Conservation (phyloP, 1,140 invertebrate genomes). For the Zaprionus kolodkinae region DNA sequence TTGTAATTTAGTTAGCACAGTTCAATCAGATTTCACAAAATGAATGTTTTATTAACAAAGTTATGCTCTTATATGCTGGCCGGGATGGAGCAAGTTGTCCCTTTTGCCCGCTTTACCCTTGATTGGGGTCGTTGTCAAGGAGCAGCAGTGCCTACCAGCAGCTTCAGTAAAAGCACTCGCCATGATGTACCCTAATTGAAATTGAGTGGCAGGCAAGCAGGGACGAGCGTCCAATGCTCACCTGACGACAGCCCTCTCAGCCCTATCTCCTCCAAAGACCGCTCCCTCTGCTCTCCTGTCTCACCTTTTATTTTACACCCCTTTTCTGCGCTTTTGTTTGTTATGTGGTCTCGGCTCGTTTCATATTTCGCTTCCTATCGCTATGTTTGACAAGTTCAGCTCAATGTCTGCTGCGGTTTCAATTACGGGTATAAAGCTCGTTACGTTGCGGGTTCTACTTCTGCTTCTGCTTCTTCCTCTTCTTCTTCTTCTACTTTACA, state of each 20-base stretch:
- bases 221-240: neutral
- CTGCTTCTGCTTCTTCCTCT: neutral
- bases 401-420: slow-evolving; percentile 50
- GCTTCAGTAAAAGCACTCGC: slow-evolving; percentile 28
- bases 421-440: slow-evolving; percentile 27
- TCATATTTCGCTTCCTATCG: slow-evolving; percentile 49
- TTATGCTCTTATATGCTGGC: neutral
- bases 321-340: slow-evolving; percentile 15
- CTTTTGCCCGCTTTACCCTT: slow-evolving; percentile 2
- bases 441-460: slow-evolving; percentile 17
- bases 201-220: slow-evolving; percentile 52
- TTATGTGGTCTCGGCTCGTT: slow-evolving; percentile 22
- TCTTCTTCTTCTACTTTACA: neutral
- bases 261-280: no score
- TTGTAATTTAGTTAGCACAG: neutral
- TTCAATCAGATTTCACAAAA: slow-evolving; percentile 1
- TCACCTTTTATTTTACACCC: slow-evolving; percentile 24
- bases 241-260: neutral
- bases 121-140: slow-evolving; percentile 52
- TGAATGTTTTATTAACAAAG: slow-evolving; percentile 1
- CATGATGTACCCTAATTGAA: slow-evolving; percentile 60
- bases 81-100: neutral
- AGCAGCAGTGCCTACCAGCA: neutral
- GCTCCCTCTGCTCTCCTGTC: neutral
- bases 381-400: slow-evolving; percentile 50